Conservation (phyloP, 2,113 vertebrate genomes). For the Fulmarus glacialis region DNA sequence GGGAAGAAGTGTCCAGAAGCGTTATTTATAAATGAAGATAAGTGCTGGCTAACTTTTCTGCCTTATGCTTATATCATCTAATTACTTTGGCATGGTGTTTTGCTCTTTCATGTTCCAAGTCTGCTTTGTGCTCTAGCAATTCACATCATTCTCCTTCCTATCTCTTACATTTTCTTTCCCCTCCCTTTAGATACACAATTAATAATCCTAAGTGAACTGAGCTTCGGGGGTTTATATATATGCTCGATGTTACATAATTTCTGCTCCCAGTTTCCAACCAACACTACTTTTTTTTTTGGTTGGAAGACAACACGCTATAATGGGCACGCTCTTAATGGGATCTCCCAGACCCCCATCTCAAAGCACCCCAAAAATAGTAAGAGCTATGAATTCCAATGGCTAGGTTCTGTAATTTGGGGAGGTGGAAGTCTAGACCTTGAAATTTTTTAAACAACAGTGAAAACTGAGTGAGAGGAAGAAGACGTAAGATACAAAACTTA, state of each 20-base stretch:
- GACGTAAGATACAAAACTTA: not conserved
- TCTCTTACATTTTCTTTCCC: not conserved
- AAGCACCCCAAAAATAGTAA: not conserved
- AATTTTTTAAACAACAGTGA: not conserved
- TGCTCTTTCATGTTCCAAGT: conserved; percentile 25
- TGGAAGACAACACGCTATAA: fast-evolving
- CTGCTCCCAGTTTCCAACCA: not conserved
- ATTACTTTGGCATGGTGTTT: conserved; percentile 41
- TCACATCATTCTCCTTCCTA: conserved; percentile 29
- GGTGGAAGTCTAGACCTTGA: not conserved
- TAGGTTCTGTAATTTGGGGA: not conserved
- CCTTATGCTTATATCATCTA: conserved; percentile 59
- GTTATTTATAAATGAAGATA: conserved; percentile 62
- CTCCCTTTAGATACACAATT: conserved; percentile 13
- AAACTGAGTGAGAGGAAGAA: not conserved
- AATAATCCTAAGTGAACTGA: not conserved
- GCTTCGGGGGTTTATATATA: not conserved
- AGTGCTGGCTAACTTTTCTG: conserved; percentile 19
- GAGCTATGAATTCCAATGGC: not conserved
- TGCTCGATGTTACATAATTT: not conserved
- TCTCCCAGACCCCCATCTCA: not conserved
- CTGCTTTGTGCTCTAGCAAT: conserved; percentile 18
- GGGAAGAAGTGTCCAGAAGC: conserved; percentile 34
- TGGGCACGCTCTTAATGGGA: not conserved
- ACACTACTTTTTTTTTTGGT: not conserved